Base-by-base conservation (phyloP, 2,888 invertebrate genomes). In the Agonum fuliginosum region DNA sequence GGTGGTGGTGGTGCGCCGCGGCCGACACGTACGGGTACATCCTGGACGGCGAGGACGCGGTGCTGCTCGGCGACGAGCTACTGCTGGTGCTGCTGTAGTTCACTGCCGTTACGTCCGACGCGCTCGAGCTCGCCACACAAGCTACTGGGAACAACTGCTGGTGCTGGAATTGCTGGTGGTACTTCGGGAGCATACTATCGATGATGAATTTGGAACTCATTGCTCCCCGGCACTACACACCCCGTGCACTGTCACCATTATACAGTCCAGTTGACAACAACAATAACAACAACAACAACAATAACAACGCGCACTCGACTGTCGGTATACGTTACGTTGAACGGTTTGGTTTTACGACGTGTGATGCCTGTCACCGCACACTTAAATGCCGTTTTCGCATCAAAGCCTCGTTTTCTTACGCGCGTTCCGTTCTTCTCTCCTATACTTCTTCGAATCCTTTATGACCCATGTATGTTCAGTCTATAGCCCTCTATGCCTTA, bases 131-230 rank as follows among this genome's bases (percentile, higher is more conserved):
- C 90, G 93, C 91, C 88, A 93, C 89, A 85, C 88, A 88, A 83
- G 89, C 88, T 81, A 85, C 88, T 83, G 88, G 89, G 86, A 90
- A 89, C 87, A 90, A 88, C 87, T 92, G 89, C 84, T 90, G 92
- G 86, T 93, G 93, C 87, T 92, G 92, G 88, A 92, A 92, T 87
- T 92, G 90, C 87, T 93, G 93, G 88, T 91, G 95, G 91, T 97
- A 97, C 92, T 97, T 97, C 86, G 96, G 96, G 90, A 97, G 94
- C 95, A 97, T 96, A 91, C 95, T 96, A 95, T 97, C 96, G 91
- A 97, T 95, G 92, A 95, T 95, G 92, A 96, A 97, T 93, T 96
- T 97, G 92, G 96, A 96, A 93, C 93, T 95, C 96, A 97, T 97
- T 92, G 93, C 93, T 87, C 85, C 83, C 84, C 83, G 81, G 79